A percentile compares a stretch with the other conserved stretches of the same genome.
Evolutionary conservation across 2,797 vertebrate genomes (phyloP).

Genomic region (Taeniopygia guttata): DNA sequence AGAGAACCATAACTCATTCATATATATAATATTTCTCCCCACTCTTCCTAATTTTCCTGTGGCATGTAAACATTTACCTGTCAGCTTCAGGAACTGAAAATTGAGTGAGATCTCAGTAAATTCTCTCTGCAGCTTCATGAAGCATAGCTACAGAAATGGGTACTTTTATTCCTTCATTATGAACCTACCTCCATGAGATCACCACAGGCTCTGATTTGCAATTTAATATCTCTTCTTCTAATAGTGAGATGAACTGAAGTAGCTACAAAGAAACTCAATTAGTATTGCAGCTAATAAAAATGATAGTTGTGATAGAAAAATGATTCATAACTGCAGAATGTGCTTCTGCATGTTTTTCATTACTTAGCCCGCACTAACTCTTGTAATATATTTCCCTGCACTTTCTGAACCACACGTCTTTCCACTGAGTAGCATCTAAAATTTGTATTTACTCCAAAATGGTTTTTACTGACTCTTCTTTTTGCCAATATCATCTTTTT

Average conservation of each 20-base stretch:
- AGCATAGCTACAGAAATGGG: not conserved
- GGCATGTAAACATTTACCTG: not conserved
- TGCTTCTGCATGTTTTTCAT: slow-evolving; percentile 54
- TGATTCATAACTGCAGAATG: slow-evolving; percentile 34
- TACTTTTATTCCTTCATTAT: not conserved
- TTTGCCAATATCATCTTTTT: not conserved
- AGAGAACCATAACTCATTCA: not conserved
- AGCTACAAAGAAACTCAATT: slow-evolving; percentile 56
- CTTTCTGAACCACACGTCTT: not conserved
- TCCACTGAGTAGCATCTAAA: not conserved
- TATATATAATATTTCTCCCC: not conserved
- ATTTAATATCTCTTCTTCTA: slow-evolving; percentile 47
- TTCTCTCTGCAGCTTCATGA: not conserved
- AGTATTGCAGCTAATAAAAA: slow-evolving; percentile 55
- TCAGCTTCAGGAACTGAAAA: not conserved
- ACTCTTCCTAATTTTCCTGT: not conserved
- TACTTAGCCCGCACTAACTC: slow-evolving; percentile 26
- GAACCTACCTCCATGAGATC: not conserved
- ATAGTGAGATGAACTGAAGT: slow-evolving; percentile 48
- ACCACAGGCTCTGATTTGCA: slow-evolving; percentile 13
- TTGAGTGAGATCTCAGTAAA: not conserved
- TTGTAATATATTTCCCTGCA: not conserved
- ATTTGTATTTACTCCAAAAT: not conserved
- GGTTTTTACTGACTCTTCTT: not conserved
- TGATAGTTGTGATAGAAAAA: slow-evolving; percentile 29